Conservation (phyloP, 2,888 invertebrate genomes). For the Campoletis raptor region DNA sequence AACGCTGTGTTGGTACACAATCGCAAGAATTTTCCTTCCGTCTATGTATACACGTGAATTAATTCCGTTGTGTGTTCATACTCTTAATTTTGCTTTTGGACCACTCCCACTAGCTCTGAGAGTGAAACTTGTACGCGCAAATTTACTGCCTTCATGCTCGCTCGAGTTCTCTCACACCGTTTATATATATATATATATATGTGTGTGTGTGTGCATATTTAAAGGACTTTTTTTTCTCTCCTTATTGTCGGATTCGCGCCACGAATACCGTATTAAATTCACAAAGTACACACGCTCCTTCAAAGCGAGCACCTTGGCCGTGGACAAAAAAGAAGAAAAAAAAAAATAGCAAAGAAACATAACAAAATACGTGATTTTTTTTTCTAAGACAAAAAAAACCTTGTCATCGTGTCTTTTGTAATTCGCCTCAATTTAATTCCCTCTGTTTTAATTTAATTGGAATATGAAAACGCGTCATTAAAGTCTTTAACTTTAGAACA, state of each 20-base stretch:
- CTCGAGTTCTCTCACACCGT: slow-evolving; percentile 27
- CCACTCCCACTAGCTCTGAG: slow-evolving; percentile 41
- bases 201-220: neutral
- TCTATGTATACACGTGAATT: neutral
- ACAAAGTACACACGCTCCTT: neutral
- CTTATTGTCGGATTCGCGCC: slow-evolving; percentile 2
- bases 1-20: slow-evolving; percentile 1
- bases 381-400: neutral
- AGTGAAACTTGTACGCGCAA: slow-evolving; percentile 42
- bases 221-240: neutral
- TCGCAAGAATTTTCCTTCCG: slow-evolving; percentile 30
- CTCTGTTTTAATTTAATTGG: neutral
- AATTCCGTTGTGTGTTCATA: neutral
- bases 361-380: neutral
- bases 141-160: slow-evolving; percentile 55
- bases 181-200: too few relatives aligned
- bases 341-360: neutral
- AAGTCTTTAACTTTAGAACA: neutral
- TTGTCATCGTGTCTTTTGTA: neutral
- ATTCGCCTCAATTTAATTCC: neutral
- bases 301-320: neutral
- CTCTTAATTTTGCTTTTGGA: slow-evolving; percentile 35
- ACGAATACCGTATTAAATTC: neutral
- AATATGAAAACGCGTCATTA: neutral
- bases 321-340: neutral